Conservation (phyloP, 1,140 invertebrate genomes). For the Lepidurus arcticus region DNA sequence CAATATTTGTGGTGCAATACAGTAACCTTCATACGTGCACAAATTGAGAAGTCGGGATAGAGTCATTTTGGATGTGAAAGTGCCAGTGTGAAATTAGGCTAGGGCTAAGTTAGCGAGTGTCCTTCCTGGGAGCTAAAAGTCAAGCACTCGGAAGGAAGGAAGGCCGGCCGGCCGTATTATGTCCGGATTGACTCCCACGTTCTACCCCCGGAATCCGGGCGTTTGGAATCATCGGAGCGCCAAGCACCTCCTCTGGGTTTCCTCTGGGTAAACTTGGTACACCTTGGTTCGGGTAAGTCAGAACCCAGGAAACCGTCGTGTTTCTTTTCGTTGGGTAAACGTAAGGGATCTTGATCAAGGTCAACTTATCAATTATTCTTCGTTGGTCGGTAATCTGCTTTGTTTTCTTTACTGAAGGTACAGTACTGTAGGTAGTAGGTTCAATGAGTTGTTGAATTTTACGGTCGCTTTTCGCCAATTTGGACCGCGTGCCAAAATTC, state of each 20-base stretch:
- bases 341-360: background rate
- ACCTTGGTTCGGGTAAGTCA: background rate
- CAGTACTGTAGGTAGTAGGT: too few relatives aligned
- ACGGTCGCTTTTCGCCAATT: background rate
- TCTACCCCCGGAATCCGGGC: background rate
- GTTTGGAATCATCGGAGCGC: background rate
- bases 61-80: background rate
- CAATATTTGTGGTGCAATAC: background rate
- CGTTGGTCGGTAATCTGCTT: background rate
- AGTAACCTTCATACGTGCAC: background rate
- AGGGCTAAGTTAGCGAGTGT: background rate
- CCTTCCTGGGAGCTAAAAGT: constrained; percentile 3
- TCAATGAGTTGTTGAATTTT: background rate
- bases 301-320: background rate
- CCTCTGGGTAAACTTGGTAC: background rate
- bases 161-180: background rate
- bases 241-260: background rate
- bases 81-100: background rate
- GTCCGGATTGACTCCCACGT: constrained; percentile 17
- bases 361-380: background rate
- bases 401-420: background rate
- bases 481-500: background rate
- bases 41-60: background rate
- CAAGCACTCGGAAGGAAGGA: constrained; percentile 17
- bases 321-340: background rate